Evolutionary conservation across 2,797 vertebrate species (phyloP).

Genomic region (Myotis planiceps): DNA sequence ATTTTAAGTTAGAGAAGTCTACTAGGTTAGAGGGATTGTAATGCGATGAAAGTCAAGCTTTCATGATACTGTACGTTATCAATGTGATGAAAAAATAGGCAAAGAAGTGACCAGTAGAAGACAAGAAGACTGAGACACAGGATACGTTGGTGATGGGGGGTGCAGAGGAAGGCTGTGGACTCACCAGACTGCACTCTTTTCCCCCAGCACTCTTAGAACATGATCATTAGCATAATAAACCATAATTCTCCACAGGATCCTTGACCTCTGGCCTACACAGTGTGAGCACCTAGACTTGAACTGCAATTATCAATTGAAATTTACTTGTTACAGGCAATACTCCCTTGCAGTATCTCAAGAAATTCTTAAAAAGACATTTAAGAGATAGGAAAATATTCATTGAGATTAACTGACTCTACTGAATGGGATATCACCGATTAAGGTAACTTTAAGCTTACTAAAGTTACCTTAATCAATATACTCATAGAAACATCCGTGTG

Average conservation of each 20-base stretch:
- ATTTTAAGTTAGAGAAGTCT: neutral
- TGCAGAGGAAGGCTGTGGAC: neutral
- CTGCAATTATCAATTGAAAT: neutral
- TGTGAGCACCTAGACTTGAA: neutral
- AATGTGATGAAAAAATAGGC: neutral
- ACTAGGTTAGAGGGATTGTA: neutral
- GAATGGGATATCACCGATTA: neutral
- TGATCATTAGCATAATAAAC: neutral
- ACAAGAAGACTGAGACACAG: neutral
- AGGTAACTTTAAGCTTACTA: neutral
- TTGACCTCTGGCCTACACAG: neutral
- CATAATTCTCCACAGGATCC: neutral
- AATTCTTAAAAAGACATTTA: neutral
- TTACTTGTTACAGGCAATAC: neutral
- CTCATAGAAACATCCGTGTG: neutral
- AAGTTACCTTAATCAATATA: neutral
- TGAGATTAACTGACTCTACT: neutral
- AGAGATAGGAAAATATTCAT: neutral
- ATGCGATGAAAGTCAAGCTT: neutral
- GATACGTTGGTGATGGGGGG: rapidly evolving
- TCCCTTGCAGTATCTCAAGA: neutral
- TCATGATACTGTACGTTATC: neutral
- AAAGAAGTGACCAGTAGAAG: neutral
- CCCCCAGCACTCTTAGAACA: neutral
- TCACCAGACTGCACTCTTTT: rapidly evolving